Percentiles rank a stretch among this genome's conserved stretches.
phyloP scores from a whole-genome alignment of 2,113 vertebrate genomes.

The Poeciliopsis turrubarensis region DNA sequence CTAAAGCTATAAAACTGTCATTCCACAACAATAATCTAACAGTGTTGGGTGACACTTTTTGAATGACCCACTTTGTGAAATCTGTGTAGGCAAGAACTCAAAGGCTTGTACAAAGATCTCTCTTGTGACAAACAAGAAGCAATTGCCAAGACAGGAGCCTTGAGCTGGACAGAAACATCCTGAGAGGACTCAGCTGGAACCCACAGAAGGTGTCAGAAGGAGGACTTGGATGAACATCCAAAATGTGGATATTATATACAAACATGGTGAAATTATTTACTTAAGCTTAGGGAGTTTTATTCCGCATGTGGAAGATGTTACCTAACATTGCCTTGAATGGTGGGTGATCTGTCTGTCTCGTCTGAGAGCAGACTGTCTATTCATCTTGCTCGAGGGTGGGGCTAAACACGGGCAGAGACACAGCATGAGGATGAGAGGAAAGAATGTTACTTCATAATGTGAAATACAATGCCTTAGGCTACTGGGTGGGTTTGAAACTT shows the following conservation, averaged over 20 bases:
- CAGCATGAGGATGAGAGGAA: constrained; percentile 20
- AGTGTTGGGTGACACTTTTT: constrained; percentile 66
- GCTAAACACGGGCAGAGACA: constrained; percentile 45
- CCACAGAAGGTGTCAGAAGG: constrained; percentile 39
- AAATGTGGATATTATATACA: constrained; percentile 50
- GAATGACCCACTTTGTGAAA: constrained; percentile 63
- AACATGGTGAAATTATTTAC: constrained; percentile 54
- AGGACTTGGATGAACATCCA: constrained; percentile 38
- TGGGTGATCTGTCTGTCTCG: constrained; percentile 57
- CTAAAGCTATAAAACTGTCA: constrained; percentile 39
- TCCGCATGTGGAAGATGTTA: constrained; percentile 64
- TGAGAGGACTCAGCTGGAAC: constrained; percentile 43
- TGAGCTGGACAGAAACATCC: constrained; percentile 47
- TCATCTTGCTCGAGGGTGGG: constrained; percentile 54
- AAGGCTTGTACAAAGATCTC: constrained; percentile 59
- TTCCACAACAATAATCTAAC: constrained; percentile 73
- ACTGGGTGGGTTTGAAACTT: constrained; percentile 13
- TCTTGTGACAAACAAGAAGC: constrained; percentile 50
- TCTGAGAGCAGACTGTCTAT: constrained; percentile 44
- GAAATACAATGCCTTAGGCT: constrained; percentile 28
- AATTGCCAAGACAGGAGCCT: constrained; percentile 53
- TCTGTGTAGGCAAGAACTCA: constrained; percentile 61
- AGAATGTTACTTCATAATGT: constrained; percentile 28
- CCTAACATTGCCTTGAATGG: constrained; percentile 36
- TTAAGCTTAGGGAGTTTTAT: constrained; percentile 40